Conservation (phyloP, 2,113 vertebrate species). For the Microcebus griseorufus region DNA sequence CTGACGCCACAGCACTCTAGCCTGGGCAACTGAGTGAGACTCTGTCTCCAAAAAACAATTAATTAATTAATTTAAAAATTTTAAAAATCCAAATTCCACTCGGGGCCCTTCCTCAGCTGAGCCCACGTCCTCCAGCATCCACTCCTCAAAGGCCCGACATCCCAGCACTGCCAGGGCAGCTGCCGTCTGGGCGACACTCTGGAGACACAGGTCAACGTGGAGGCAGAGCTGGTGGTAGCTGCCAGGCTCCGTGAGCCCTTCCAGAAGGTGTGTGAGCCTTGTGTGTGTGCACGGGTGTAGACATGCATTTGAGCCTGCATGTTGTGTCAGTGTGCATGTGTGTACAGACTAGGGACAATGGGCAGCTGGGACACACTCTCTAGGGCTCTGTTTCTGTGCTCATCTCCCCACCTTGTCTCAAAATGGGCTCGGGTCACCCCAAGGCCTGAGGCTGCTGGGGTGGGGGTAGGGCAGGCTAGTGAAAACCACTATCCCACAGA, state of each 20-base stretch:
- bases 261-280: too few relatives aligned
- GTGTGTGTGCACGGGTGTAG: too few relatives aligned
- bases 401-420: neutral
- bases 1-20: too few relatives aligned
- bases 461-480: too few relatives aligned
- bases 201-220: rapidly evolving
- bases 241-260: neutral
- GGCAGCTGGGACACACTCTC: neutral
- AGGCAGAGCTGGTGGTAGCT: neutral
- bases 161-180: neutral
- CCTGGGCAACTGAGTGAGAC: too few relatives aligned
- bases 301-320: too few relatives aligned
- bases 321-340: too few relatives aligned
- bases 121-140: neutral
- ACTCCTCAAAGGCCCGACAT: neutral
- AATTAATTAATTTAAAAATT: too few relatives aligned
- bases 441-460: neutral
- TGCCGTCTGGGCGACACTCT: neutral
- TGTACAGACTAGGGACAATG: rapidly evolving
- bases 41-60: too few relatives aligned
- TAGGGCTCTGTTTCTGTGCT: neutral
- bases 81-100: too few relatives aligned
- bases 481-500: neutral
- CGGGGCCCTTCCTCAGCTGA: neutral
- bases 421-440: neutral